Percentiles rank a stretch among this genome's conserved stretches.
Evolutionary conservation across 2,888 invertebrate species (phyloP).

Genomic region (Acanthopleura granulata): DNA sequence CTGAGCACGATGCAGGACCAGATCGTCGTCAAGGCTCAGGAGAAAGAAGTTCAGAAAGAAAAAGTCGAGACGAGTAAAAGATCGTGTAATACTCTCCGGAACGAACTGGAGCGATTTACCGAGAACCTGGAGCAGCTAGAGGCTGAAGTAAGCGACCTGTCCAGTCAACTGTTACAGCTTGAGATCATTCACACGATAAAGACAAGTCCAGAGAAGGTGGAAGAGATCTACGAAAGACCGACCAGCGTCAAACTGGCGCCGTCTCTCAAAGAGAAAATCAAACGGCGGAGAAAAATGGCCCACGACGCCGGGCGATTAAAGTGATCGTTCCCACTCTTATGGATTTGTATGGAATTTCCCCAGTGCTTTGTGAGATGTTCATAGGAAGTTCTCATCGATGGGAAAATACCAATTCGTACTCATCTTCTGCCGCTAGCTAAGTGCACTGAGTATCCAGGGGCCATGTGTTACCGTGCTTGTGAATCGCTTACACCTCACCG

Average conservation of each 20-base stretch:
- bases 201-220: slow-evolving; percentile 65
- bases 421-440: too few species aligned
- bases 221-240: slow-evolving; percentile 63
- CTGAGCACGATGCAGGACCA: slow-evolving; percentile 51
- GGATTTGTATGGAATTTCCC: too few species aligned
- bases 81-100: slow-evolving; percentile 52
- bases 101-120: slow-evolving; percentile 57
- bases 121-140: slow-evolving; percentile 56
- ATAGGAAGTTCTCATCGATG: too few species aligned
- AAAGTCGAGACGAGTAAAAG: slow-evolving; percentile 53
- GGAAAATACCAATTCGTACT: too few species aligned
- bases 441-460: too few species aligned
- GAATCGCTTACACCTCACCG: too few species aligned
- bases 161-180: slow-evolving; percentile 55
- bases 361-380: too few species aligned
- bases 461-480: too few species aligned
- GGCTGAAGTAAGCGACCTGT: slow-evolving; percentile 57
- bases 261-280: slow-evolving; percentile 62
- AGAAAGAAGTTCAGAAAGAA: slow-evolving; percentile 49
- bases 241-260: slow-evolving; percentile 64
- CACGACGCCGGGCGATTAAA: slow-evolving; percentile 4
- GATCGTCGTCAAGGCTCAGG: slow-evolving; percentile 53
- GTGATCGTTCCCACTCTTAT: not conserved
- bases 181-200: slow-evolving; percentile 65
- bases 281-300: slow-evolving; percentile 34